Evolutionary conservation across 2,888 invertebrate genomes (phyloP).

Genomic region (Leptarthrus brevirostris): DNA sequence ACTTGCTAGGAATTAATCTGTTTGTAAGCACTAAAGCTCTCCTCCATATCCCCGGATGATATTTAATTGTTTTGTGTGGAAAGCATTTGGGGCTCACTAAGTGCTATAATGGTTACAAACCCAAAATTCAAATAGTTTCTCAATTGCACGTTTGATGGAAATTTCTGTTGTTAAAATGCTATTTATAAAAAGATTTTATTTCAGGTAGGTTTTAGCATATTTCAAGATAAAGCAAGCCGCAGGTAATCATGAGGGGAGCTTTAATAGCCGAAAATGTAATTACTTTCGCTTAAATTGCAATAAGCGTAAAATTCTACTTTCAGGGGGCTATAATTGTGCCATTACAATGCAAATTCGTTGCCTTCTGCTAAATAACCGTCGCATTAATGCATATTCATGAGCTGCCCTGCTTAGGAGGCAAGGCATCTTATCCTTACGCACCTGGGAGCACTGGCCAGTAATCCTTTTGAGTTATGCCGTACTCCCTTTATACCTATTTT

Average conservation of each 20-base stretch:
- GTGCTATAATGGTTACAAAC: not conserved
- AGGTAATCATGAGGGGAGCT: conserved; percentile 24
- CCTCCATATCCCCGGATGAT: not conserved
- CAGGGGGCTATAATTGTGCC: conserved; percentile 38
- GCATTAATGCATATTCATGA: conserved; percentile 41
- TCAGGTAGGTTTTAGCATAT: conserved; percentile 11
- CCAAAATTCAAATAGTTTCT: conserved; percentile 28
- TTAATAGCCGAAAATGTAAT: conserved; percentile 39
- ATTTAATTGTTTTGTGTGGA: not conserved
- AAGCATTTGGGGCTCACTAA: not conserved
- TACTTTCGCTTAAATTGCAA: conserved; percentile 44
- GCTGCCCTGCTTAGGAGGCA: not conserved
- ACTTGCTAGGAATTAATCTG: not conserved
- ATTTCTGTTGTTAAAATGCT: not conserved
- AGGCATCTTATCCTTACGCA: conserved; percentile 10
- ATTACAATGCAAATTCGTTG: conserved; percentile 40
- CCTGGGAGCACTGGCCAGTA: not conserved
- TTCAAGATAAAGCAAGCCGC: conserved; percentile 36
- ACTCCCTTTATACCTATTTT: conserved; percentile 1
- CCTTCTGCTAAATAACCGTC: conserved; percentile 34
- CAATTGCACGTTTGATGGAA: not conserved
- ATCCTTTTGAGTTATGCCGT: conserved; percentile 27
- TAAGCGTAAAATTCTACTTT: conserved; percentile 36
- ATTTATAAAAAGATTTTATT: conserved; percentile 28
- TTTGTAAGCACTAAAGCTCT: not conserved